Conservation (phyloP, 2,113 vertebrate genomes). For the Cavia aperea region DNA sequence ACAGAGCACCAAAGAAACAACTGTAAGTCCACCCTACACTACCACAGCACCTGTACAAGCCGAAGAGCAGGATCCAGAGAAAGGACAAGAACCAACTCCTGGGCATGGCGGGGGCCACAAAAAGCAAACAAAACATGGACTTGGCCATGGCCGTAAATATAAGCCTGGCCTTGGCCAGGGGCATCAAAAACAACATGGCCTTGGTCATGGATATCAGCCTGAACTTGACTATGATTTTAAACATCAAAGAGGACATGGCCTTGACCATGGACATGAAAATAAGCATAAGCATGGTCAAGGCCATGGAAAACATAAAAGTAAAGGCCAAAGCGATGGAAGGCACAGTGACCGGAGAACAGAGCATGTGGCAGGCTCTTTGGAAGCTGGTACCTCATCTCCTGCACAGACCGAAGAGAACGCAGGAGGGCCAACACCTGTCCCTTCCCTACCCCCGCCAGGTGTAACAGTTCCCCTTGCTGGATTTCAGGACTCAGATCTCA, state of each 20-base stretch:
- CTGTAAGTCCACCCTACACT: not conserved
- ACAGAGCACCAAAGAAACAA: fast-evolving
- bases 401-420: slow-evolving; percentile 28
- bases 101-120: slow-evolving; percentile 43
- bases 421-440: not conserved
- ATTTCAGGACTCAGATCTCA: slow-evolving; percentile 55
- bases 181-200: not conserved
- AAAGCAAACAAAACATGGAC: slow-evolving; percentile 26
- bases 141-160: slow-evolving; percentile 28
- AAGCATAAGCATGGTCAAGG: slow-evolving; percentile 24
- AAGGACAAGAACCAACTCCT: not conserved
- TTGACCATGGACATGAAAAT: not conserved
- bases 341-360: slow-evolving; percentile 34
- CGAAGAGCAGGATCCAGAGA: slow-evolving; percentile 44
- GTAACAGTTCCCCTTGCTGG: not conserved
- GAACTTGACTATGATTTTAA: not conserved
- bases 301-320: slow-evolving; percentile 56
- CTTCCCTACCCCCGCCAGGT: not conserved
- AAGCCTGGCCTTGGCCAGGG: slow-evolving; percentile 5
- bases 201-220: not conserved
- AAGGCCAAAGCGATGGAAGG: slow-evolving; percentile 50
- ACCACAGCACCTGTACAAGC: slow-evolving; percentile 35
- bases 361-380: slow-evolving; percentile 75
- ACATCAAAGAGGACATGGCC: not conserved
- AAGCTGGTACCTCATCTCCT: slow-evolving; percentile 62